phyloP scores from a whole-genome alignment of 2,113 vertebrate species.

The Pterocles gutturalis region DNA sequence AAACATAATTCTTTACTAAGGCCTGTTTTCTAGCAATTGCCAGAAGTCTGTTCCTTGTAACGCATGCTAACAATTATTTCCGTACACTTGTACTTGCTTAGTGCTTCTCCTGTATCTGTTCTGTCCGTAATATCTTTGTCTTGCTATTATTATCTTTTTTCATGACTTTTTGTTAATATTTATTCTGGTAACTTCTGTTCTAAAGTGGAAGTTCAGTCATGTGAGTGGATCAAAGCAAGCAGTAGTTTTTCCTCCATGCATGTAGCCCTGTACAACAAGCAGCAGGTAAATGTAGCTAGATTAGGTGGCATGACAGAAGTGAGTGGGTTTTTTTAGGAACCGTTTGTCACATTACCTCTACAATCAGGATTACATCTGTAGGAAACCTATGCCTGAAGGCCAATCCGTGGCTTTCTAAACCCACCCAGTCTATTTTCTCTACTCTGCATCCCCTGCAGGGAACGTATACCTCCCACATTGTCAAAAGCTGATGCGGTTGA shows the following conservation, averaged over 20 bases:
- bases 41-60: background rate
- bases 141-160: background rate
- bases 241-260: background rate
- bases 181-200: background rate
- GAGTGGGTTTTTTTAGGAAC: background rate
- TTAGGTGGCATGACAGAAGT: background rate
- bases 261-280: background rate
- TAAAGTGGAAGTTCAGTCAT: background rate
- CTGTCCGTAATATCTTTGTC: background rate
- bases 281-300: background rate
- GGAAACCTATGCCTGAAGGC: background rate
- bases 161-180: background rate
- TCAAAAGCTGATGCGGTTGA: constrained; percentile 23
- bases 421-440: constrained; percentile 35
- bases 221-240: background rate
- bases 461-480: constrained; percentile 34
- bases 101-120: background rate
- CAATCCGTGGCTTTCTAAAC: constrained; percentile 3
- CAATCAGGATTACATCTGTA: constrained; percentile 38
- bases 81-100: background rate
- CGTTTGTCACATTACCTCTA: constrained; percentile 4
- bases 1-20: background rate
- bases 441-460: constrained; percentile 3
- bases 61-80: background rate
- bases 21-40: background rate